Evolutionary conservation across 2,113 vertebrate genomes (phyloP).

Genomic region (Orientallactaga bullata): DNA sequence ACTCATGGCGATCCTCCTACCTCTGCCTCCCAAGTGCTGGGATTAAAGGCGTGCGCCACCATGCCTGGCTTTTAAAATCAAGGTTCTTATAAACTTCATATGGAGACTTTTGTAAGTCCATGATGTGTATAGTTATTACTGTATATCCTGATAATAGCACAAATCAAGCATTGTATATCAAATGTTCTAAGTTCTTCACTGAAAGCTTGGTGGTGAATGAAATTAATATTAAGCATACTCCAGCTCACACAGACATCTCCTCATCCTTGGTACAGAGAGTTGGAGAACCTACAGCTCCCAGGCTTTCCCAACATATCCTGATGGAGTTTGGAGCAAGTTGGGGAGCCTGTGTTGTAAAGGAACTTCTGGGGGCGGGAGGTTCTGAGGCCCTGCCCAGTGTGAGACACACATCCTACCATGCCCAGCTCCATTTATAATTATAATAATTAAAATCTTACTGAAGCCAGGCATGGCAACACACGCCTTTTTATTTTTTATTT

Average conservation of each 20-base stretch:
- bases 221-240: neutral
- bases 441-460: too few species aligned
- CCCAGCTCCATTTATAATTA: too few species aligned
- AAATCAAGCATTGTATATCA: neutral
- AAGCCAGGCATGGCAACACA: too few species aligned
- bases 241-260: neutral
- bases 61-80: too few species aligned
- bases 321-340: neutral
- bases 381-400: too few species aligned
- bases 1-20: too few species aligned
- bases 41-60: too few species aligned
- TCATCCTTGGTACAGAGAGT: neutral
- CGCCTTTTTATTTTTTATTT: too few species aligned
- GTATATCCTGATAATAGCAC: neutral
- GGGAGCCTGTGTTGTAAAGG: neutral
- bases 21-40: too few species aligned
- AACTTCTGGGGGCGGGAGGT: neutral
- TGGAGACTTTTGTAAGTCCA: conserved; percentile 24
- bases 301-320: neutral
- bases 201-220: neutral
- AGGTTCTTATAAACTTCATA: conserved; percentile 47
- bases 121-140: neutral
- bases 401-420: too few species aligned
- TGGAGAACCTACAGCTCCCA: neutral
- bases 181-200: conserved; percentile 1